Conservation (phyloP, 2,113 vertebrate species). For the Boulengeromyrus knoepffleri region DNA sequence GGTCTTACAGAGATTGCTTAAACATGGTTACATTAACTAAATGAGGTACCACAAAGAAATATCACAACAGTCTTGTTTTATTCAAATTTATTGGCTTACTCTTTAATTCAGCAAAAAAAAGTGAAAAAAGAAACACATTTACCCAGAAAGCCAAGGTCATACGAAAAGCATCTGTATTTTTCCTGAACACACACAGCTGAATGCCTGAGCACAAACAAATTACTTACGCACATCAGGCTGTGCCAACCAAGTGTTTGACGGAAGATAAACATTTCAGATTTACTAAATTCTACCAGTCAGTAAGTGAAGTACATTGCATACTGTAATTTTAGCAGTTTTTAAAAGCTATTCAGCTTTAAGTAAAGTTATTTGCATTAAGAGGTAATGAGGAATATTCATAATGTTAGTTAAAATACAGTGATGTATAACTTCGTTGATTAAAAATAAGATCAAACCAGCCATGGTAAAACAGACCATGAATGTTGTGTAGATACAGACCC, state of each 20-base stretch:
- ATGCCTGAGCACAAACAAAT: conserved; percentile 47
- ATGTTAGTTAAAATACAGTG: conserved; percentile 59
- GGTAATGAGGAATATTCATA: conserved; percentile 57
- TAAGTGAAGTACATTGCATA: conserved; percentile 55
- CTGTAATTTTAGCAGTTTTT: conserved; percentile 55
- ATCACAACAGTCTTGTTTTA: conserved; percentile 35
- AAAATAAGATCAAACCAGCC: conserved; percentile 43
- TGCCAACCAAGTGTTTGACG: conserved; percentile 54
- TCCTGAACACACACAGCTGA: conserved; percentile 39
- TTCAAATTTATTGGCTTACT: conserved; percentile 57
- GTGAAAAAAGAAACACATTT: conserved; percentile 51
- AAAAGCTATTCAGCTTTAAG: conserved; percentile 47
- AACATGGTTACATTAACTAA: background rate
- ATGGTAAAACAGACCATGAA: conserved; percentile 45
- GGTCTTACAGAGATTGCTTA: background rate
- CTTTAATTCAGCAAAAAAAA: conserved; percentile 38
- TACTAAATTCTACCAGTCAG: conserved; percentile 50
- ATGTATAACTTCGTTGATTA: conserved; percentile 46
- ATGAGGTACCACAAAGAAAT: background rate
- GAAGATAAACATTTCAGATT: conserved; percentile 38
- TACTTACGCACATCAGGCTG: conserved; percentile 37
- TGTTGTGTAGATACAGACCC: conserved; percentile 45
- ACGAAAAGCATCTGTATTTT: conserved; percentile 47
- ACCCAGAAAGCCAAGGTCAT: conserved; percentile 53
- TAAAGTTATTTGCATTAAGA: conserved; percentile 50